Evolutionary conservation across 2,113 vertebrate species (phyloP), one percentile per base, ranked within the genome.

Genomic region (Pterocles gutturalis): DNA sequence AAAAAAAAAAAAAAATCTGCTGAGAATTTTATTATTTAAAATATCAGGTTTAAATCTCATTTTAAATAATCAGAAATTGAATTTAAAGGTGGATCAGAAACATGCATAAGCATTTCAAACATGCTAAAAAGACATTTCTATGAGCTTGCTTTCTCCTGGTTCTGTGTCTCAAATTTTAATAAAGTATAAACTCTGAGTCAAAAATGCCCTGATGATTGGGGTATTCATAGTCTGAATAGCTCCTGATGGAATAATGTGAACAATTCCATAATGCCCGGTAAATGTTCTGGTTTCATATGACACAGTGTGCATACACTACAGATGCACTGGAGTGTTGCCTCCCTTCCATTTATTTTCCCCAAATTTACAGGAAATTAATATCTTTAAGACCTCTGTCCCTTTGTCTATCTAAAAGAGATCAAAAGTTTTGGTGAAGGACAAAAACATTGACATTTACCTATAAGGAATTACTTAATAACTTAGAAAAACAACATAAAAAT

Each of bases 41-140:
- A 41, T 41, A 13, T 41, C 41, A 41, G 41, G 41, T 41, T 41
- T 41, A 41, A 41, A 41, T 41, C 41, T 48, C 36, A 29, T 43
- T 94, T 66, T 43, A 95, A 82, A 77, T 69, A 38, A 72, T 11
- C 58, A 92, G 28, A 83, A 87, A 88, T 75, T 93, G 24, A 90
- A 86, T 80, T 71, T 82, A 61, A 95, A 95, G 28, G 13, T 45
- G 55, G 29, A 53, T 84, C 5, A 49, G 61, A 75, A 65, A n/a
- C 34, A 86, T 4, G 11, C 67, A 34, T 31, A 69, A 96, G 45
- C 58, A 61, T 58, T 93, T 85, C 8, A 72, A 57, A 75, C 2
- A 0, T 9, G 20, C 33, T 91, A 19, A 13, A n/a, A 25, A 55
- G 8, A 34, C 5, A 7, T 75, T 67, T 82, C 48, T 51, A 5